A percentile compares a stretch with the other conserved stretches of the same genome.
These are phyloP conservation scores for Tor tambroides DNA, from an alignment of 2,113 vertebrate genomes.

Conservation along the genomic window DNA sequence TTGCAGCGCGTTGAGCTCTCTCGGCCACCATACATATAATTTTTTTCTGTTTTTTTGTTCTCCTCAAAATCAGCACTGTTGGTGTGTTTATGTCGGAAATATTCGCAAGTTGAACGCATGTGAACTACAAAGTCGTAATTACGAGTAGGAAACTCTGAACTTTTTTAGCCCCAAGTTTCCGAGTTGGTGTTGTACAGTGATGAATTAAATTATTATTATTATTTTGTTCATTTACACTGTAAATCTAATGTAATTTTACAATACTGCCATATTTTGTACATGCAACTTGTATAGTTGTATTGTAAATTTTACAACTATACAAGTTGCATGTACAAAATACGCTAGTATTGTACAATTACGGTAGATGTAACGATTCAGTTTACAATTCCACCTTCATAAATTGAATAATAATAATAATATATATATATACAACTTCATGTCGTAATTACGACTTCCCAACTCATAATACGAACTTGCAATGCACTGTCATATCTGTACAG, in stretches of 20 bases:
- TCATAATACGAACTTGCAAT: neutral
- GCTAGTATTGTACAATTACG: neutral
- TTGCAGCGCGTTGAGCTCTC: no score
- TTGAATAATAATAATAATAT: neutral
- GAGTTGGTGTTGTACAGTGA: neutral
- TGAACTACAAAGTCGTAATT: no score
- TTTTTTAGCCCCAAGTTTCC: no score
- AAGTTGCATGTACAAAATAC: neutral
- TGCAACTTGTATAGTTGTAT: neutral
- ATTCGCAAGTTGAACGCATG: no score
- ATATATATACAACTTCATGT: no score
- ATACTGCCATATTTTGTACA: neutral
- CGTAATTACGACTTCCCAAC: neutral
- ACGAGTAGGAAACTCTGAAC: no score
- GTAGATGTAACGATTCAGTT: neutral
- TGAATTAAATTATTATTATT: no score
- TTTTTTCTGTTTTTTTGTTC: neutral
- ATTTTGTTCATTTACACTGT: no score
- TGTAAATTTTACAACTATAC: neutral
- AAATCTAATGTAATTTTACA: neutral
- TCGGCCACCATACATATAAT: no score
- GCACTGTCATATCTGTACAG: neutral
- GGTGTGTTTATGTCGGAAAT: no score
- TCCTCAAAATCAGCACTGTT: neutral
- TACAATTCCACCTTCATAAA: no score